Base-by-base conservation (phyloP, 2,888 invertebrate genomes). In the Drosophila siamana region DNA sequence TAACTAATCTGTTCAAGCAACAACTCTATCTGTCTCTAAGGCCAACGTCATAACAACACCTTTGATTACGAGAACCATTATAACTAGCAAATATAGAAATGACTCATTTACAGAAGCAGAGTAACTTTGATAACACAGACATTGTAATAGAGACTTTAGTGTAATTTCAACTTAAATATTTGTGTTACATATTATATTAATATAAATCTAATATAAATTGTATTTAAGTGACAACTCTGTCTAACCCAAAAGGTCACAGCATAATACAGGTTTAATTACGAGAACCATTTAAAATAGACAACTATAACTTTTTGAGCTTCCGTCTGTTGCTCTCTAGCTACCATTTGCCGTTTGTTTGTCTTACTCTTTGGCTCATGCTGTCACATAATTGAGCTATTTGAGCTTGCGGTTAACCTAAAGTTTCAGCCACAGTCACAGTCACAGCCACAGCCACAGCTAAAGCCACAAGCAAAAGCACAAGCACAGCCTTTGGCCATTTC, bases 331-430 rank as follows among this genome's bases (percentile, higher is more conserved):
- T 16, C 8, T 28, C 8, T n/a, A 13, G 33, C n/a, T 33, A 4
- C 22, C 48, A 19, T 19, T 47, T 1, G 5, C 11, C 16, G 33
- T 8, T 30, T 15, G 7, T n/a, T 15, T 2, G 19, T 8, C 13
- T 33, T 28, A 11, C 28, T 33, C 11, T 28, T n/a, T 24, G 44
- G 16, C 13, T 46, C 19, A 13, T 24, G n/a, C 46, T 77, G 61
- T 62, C 61, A 41, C 40, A 40, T 77, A 73, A 65, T 64, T 73
- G 57, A 63, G 67, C 52, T 40, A 62, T 62, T 62, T 51, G 26
- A 36, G 55, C n/a, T 26, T 22, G 40, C 33, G 43, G 48, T 30
- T 40, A 33, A 24, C 43, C 33, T 22, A 55, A 44, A 44, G 33
- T 19, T 16, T 41, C 15, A 9, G 57, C 54, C 24, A 41, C 15